Conservation (phyloP, 35 echinoderm and acorn worm genomes). For the Ptychodera flava region DNA sequence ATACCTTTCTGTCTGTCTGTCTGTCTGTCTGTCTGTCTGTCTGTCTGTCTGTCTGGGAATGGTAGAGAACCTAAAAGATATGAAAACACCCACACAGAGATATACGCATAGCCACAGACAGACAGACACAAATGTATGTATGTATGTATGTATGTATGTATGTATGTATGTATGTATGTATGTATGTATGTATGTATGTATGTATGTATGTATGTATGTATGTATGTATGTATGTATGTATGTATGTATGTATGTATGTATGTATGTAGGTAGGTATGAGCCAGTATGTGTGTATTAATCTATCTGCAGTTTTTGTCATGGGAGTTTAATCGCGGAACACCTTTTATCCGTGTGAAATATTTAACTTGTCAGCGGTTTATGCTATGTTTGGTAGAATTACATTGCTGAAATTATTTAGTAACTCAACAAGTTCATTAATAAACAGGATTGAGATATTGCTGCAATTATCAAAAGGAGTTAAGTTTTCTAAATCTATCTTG, state of each 20-base stretch:
- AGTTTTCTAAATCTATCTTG: too few species aligned
- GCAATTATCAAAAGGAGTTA: too few species aligned
- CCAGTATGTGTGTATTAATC: slow-evolving; percentile 3
- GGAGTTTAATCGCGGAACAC: too few species aligned
- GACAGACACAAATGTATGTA: not conserved
- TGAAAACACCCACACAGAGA: too few species aligned
- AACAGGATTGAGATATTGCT: too few species aligned
- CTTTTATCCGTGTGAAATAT: too few species aligned
- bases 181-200: slow-evolving; percentile 37
- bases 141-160: slow-evolving; percentile 2
- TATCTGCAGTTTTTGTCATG: not conserved
- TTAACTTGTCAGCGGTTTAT: too few species aligned
- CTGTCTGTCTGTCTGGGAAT: not conserved
- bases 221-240: slow-evolving; percentile 35
- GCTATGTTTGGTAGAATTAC: too few species aligned
- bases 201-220: slow-evolving; percentile 37
- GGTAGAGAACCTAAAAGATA: too few species aligned
- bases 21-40: not conserved
- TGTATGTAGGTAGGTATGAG: slow-evolving; percentile 6
- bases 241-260: slow-evolving; percentile 20
- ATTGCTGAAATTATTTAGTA: too few species aligned
- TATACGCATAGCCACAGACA: too few species aligned
- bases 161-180: slow-evolving; percentile 30
- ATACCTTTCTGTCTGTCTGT: not conserved
- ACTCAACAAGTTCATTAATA: too few species aligned